Conservation (phyloP, 2,113 vertebrate genomes). For the Erinaceus europaeus region DNA sequence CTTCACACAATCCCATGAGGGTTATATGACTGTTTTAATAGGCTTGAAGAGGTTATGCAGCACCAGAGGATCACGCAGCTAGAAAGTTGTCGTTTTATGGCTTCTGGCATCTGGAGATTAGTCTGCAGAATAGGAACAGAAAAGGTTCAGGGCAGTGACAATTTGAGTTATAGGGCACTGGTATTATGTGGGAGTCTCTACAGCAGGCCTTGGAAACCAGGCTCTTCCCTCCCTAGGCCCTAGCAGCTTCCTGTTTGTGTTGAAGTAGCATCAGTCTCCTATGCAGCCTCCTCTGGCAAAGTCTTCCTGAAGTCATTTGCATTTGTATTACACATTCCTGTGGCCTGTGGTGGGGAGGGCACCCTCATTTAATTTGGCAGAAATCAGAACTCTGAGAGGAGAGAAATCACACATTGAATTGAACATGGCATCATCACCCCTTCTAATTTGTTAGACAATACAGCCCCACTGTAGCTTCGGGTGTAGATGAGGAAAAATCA, state of each 20-base stretch:
- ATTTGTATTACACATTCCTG: slow-evolving; percentile 76
- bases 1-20: not conserved
- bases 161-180: not conserved
- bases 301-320: slow-evolving; percentile 70
- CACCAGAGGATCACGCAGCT: not conserved
- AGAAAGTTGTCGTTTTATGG: not conserved
- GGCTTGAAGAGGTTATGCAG: not conserved
- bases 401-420: slow-evolving; percentile 72
- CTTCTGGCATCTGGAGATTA: not conserved
- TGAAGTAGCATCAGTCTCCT: not conserved
- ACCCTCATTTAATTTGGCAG: slow-evolving; percentile 81
- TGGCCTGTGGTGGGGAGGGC: slow-evolving; percentile 39
- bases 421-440: slow-evolving; percentile 75
- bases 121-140: not conserved
- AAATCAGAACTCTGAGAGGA: slow-evolving; percentile 80
- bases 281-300: not conserved
- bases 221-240: not conserved
- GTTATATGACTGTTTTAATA: not conserved
- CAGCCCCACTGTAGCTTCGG: slow-evolving; percentile 79
- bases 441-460: slow-evolving; percentile 83
- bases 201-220: not conserved
- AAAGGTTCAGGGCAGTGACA: not conserved
- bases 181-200: not conserved
- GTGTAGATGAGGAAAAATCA: slow-evolving; percentile 82
- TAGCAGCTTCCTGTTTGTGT: not conserved